phyloP scores from a whole-genome alignment of 2,113 vertebrate species.

The Myiozetetes cayanensis region DNA sequence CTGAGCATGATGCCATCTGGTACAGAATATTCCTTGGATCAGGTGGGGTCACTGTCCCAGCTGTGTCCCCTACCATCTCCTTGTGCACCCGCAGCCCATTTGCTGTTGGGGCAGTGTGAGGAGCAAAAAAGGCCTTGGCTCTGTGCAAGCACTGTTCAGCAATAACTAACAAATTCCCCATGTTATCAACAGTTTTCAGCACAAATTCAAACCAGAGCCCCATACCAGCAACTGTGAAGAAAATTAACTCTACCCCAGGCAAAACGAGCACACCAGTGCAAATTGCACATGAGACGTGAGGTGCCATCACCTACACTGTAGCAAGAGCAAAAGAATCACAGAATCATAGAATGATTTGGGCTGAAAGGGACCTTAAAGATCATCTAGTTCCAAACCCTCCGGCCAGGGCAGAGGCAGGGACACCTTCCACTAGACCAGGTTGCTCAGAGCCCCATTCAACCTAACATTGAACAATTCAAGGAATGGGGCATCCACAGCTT shows the following conservation, averaged over 20 bases:
- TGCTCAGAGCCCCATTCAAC: background rate
- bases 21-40: background rate
- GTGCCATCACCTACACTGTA: background rate
- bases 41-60: background rate
- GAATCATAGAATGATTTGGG: background rate
- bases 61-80: background rate
- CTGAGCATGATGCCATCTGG: background rate
- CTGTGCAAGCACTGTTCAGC: background rate
- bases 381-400: background rate
- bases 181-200: background rate
- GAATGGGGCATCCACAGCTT: background rate
- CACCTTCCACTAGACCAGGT: background rate
- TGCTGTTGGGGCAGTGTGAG: fast-evolving
- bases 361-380: background rate
- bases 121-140: background rate
- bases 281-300: background rate
- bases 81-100: background rate
- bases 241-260: background rate
- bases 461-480: background rate
- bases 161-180: background rate
- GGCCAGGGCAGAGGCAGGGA: background rate
- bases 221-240: background rate
- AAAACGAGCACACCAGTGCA: background rate
- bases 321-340: background rate
- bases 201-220: background rate